A percentile compares a stretch with the other conserved stretches of the same genome.
phyloP scores from a whole-genome alignment of 2,797 vertebrate species.

The Gymnoscopelus microlampas region DNA sequence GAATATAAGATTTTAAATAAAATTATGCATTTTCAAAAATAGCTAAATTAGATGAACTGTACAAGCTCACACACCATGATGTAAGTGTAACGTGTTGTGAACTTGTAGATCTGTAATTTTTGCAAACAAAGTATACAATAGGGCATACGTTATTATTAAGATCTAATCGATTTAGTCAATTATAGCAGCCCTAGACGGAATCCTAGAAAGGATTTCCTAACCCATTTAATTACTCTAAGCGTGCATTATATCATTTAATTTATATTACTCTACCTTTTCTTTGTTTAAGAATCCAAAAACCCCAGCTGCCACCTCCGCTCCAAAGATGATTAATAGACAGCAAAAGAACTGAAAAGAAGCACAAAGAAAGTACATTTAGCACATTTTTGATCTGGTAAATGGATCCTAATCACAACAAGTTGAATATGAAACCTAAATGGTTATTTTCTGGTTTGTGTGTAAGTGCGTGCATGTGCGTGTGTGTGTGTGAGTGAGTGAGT shows the following conservation, averaged over 20 bases:
- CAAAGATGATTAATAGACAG: conserved; percentile 96
- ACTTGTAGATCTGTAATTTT: background rate
- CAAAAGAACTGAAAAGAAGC: conserved; percentile 88
- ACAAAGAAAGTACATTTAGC: background rate
- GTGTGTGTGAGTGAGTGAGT: background rate
- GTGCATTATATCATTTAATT: too few species aligned
- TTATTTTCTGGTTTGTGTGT: background rate
- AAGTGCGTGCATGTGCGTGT: background rate
- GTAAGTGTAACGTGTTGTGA: background rate
- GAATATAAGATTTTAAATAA: too few species aligned
- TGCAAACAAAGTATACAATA: too few species aligned
- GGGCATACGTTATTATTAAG: too few species aligned
- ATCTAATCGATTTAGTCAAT: too few species aligned
- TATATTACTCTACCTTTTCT: conserved; percentile 79
- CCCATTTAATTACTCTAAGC: too few species aligned
- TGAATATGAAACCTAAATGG: background rate
- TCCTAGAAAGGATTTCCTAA: too few species aligned
- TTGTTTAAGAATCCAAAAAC: conserved; percentile 97
- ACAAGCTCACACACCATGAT: background rate
- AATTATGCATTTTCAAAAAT: too few species aligned
- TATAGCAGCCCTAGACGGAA: background rate
- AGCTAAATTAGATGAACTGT: too few species aligned
- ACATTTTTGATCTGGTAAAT: background rate
- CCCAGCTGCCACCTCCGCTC: conserved; percentile 93
- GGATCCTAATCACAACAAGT: background rate